These are phyloP conservation scores for Otis tarda DNA, from an alignment of 2,113 vertebrate genomes.

Conservation along the genomic window DNA sequence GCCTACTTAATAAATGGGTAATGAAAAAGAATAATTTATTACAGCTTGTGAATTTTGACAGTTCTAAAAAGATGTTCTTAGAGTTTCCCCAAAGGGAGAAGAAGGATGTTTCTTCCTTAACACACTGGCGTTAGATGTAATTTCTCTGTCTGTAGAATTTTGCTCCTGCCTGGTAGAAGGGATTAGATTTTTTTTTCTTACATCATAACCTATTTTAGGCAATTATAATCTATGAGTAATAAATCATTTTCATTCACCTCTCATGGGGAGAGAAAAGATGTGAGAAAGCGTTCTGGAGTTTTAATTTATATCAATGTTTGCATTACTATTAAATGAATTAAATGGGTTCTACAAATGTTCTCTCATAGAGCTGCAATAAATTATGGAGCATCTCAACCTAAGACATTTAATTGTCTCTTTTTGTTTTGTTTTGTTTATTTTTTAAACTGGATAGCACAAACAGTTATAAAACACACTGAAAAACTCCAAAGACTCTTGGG, in stretches of 20 bases:
- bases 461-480: background rate
- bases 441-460: background rate
- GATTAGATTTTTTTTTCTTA: constrained; percentile 67
- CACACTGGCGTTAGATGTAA: constrained; percentile 67
- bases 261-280: constrained; percentile 60
- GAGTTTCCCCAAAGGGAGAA: constrained; percentile 75
- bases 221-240: constrained; percentile 76
- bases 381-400: constrained; percentile 39
- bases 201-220: constrained; percentile 77
- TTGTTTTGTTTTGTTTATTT: background rate
- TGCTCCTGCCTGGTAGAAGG: constrained; percentile 62
- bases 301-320: constrained; percentile 65
- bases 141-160: constrained; percentile 80
- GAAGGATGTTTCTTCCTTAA: constrained; percentile 72
- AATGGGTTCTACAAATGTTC: constrained; percentile 48
- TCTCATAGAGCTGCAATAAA: constrained; percentile 48
- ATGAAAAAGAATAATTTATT: constrained; percentile 88
- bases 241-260: constrained; percentile 66
- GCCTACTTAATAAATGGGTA: constrained; percentile 78
- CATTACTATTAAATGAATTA: constrained; percentile 60
- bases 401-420: constrained; percentile 44
- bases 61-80: constrained; percentile 83
- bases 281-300: constrained; percentile 48
- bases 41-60: constrained; percentile 80
- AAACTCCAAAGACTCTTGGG: background rate